Evolutionary conservation across 1,140 invertebrate genomes (phyloP).

Genomic region (Spodoptera litura): DNA sequence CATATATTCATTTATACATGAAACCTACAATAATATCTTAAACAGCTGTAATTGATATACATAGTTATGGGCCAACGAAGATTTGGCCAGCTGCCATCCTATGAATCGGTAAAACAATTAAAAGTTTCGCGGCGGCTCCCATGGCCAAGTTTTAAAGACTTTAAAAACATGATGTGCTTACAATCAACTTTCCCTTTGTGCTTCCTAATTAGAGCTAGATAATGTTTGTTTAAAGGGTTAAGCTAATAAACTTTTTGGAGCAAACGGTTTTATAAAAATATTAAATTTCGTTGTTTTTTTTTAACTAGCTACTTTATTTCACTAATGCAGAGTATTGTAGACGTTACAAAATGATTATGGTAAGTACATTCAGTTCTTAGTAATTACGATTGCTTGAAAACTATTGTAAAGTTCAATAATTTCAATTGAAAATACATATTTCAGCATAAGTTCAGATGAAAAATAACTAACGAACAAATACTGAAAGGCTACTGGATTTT

Average conservation of each 20-base stretch:
- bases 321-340: too few relatives aligned
- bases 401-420: too few relatives aligned
- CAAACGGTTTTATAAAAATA: too few relatives aligned
- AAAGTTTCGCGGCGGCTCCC: slow-evolving; percentile 59
- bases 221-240: slow-evolving; percentile 19
- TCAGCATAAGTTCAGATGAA: too few relatives aligned
- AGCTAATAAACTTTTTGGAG: not conserved
- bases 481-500: too few relatives aligned
- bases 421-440: too few relatives aligned
- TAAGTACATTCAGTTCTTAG: too few relatives aligned
- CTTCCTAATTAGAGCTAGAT: slow-evolving; percentile 28
- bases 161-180: slow-evolving; percentile 61
- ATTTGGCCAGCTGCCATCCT: slow-evolving; percentile 57
- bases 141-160: slow-evolving; percentile 57
- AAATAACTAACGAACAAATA: too few relatives aligned
- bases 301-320: too few relatives aligned
- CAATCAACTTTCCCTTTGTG: slow-evolving; percentile 43
- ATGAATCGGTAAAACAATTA: slow-evolving; percentile 74
- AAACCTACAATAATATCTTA: not conserved
- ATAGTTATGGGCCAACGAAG: slow-evolving; percentile 19
- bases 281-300: too few relatives aligned
- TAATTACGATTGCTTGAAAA: too few relatives aligned
- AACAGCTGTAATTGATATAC: slow-evolving; percentile 27
- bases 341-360: too few relatives aligned
- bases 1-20: not conserved